Base-by-base conservation (phyloP, 64 coral and sea anemone genomes). In the Stylophora pistillata region DNA sequence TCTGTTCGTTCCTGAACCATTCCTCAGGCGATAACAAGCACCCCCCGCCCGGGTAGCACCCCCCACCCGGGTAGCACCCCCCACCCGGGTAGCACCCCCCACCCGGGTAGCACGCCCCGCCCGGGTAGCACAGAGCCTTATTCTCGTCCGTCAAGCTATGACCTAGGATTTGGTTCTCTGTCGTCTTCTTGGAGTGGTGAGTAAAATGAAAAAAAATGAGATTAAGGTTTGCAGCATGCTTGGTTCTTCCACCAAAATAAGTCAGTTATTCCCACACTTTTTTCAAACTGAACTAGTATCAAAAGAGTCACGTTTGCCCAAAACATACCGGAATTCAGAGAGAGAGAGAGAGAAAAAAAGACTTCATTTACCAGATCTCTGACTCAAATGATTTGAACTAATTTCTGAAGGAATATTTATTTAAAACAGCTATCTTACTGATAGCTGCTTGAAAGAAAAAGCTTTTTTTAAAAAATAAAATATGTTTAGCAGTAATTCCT, bases 131-230 rank as follows among this genome's bases (percentile, higher is more conserved):
- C 76, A 15, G 90, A 96, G 23, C 74, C 76, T 61, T 85, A 58
- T 62, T 89, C 74, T 18, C 62, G 79, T 9, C 83, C 89, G 0
- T 83, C 85, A 17, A 84, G 85, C 60, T 89, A 57, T 57, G 90
- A 96, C 59, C 70, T 96, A 33, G 91, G 90, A 9, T 88, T 93
- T 81, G 82, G 79, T 26, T 96, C 91, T 3, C 56, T 96, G 68
- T 93, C 94, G 2, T 93, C 94, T 27, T 96, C 91, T 37, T 73
- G 59, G 76, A 96, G 89, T 47, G 89, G 94, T 95, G 74, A 76
- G 93, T 87, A 78, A 33, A 34, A 12, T 34, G 47, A 68, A 13
- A 14, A 25, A 5, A 11, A 68, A 25, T n/a, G 0, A 1, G 6
- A 0, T 47, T 3, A 47, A 7, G 37, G 37, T 47, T 21, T 12